phyloP scores from a whole-genome alignment of 2,113 vertebrate genomes.

The Heloderma charlesbogerti region DNA sequence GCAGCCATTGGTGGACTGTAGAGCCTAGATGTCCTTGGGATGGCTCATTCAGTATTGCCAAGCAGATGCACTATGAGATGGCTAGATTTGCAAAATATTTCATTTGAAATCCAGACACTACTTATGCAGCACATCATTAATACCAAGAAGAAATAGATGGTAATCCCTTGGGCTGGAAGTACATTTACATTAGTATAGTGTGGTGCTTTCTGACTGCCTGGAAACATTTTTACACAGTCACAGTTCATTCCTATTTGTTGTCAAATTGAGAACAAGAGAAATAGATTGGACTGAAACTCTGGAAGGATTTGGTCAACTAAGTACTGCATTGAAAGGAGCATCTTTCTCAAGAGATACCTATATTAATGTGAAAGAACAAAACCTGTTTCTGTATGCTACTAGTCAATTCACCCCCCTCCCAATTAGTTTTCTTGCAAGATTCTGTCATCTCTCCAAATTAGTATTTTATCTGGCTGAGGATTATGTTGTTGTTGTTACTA shows the following conservation, averaged over 20 bases:
- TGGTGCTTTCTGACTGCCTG: not conserved
- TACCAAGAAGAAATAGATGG: not conserved
- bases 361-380: not conserved
- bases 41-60: not conserved
- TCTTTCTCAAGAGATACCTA: not conserved
- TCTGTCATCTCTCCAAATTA: not conserved
- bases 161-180: constrained; percentile 7
- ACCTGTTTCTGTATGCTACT: not conserved
- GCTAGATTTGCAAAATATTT: not conserved
- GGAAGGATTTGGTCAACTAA: not conserved
- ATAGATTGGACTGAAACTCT: not conserved
- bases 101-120: constrained; percentile 19
- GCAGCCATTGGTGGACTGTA: not conserved
- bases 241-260: not conserved
- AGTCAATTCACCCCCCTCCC: not conserved
- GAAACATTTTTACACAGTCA: not conserved
- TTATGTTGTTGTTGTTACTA: not conserved
- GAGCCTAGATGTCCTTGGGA: not conserved
- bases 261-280: constrained; percentile 9
- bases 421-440: not conserved
- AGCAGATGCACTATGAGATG: not conserved
- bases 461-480: not conserved
- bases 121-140: not conserved
- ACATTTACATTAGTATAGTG: not conserved
- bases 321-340: not conserved